phyloP scores from a whole-genome alignment of 2,113 vertebrate genomes.

The Haplotaxodon microlepis region DNA sequence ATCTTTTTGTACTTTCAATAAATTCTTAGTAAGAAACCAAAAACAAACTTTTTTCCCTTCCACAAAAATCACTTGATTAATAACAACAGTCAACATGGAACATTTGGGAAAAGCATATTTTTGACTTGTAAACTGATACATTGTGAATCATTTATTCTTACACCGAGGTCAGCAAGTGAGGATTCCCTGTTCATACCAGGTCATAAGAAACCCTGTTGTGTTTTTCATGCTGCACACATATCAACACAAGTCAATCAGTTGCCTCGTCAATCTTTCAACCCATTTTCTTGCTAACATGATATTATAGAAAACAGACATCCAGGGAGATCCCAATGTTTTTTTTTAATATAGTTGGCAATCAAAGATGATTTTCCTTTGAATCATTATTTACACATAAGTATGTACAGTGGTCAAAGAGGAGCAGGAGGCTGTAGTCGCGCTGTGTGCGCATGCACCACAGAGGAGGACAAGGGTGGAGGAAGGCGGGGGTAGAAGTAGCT shows the following conservation, averaged over 20 bases:
- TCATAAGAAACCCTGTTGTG: background rate
- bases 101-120: background rate
- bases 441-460: background rate
- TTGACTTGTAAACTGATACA: background rate
- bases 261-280: background rate
- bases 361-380: slow-evolving; percentile 68
- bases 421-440: slow-evolving; percentile 34
- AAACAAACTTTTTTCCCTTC: background rate
- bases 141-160: background rate
- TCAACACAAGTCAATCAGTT: background rate
- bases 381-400: slow-evolving; percentile 75
- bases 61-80: fast-evolving
- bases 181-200: background rate
- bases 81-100: background rate
- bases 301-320: background rate
- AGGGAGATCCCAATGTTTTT: slow-evolving; percentile 26
- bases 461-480: background rate
- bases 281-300: background rate
- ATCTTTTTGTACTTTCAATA: background rate
- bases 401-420: slow-evolving; percentile 72
- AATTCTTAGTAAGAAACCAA: background rate
- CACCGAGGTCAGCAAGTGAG: background rate
- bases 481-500: background rate
- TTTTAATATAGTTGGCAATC: slow-evolving; percentile 65
- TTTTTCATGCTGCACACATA: background rate